Conservation (phyloP, 2,888 invertebrate genomes). For the Chymomyza fuscimana region DNA sequence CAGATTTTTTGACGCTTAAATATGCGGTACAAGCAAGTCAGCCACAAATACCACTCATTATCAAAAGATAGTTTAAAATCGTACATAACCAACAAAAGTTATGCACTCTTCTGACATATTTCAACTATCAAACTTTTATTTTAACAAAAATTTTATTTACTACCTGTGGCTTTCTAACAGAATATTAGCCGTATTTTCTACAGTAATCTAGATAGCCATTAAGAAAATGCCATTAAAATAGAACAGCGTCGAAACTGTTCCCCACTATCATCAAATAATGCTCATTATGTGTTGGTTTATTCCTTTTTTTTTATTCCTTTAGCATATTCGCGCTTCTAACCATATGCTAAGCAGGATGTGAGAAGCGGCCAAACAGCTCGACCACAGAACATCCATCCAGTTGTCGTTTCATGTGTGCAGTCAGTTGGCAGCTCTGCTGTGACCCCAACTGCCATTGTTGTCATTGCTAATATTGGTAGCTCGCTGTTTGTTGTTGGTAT, state of each 20-base stretch:
- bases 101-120: conserved; percentile 58
- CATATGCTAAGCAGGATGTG: conserved; percentile 44
- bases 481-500: conserved; percentile 29
- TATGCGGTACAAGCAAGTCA: neutral
- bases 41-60: neutral
- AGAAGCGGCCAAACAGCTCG: conserved; percentile 5
- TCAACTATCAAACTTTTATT: conserved; percentile 60
- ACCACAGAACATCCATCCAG: conserved; percentile 53
- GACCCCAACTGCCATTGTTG: conserved; percentile 51
- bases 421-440: conserved; percentile 46
- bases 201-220: neutral
- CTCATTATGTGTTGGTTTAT: conserved; percentile 4
- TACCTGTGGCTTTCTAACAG: neutral
- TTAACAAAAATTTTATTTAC: neutral
- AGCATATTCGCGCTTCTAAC: conserved; percentile 34
- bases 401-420: conserved; percentile 40
- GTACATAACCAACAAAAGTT: conserved; percentile 58
- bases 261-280: neutral
- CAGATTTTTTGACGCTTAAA: too few relatives aligned
- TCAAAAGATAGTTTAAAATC: conserved; percentile 52
- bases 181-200: neutral
- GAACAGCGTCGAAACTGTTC: neutral
- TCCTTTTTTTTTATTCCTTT: conserved; percentile 1
- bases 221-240: neutral
- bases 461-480: conserved; percentile 69